Evolutionary conservation across 2,888 invertebrate genomes (phyloP).

Genomic region (Chloroclystis v-ata): DNA sequence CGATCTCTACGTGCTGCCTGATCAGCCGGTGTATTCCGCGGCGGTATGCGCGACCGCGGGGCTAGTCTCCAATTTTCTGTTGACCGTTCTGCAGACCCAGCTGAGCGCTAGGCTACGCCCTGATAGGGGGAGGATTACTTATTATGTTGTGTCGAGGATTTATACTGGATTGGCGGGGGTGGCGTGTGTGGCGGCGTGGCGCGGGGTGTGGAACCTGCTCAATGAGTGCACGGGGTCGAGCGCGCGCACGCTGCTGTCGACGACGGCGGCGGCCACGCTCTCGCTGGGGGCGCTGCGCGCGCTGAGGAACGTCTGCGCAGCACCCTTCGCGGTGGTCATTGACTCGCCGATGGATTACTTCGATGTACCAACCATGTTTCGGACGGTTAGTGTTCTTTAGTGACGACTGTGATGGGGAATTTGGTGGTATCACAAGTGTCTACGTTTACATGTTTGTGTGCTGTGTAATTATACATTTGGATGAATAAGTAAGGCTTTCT

Average conservation of each 20-base stretch:
- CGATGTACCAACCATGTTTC: slow-evolving; percentile 90
- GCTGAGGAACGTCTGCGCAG: slow-evolving; percentile 87
- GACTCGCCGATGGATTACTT: slow-evolving; percentile 89
- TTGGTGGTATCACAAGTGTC: too few species aligned
- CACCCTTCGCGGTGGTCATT: slow-evolving; percentile 87
- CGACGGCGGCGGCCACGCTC: slow-evolving; percentile 81
- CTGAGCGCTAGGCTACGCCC: slow-evolving; percentile 79
- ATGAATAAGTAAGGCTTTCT: too few species aligned
- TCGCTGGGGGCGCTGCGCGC: slow-evolving; percentile 83
- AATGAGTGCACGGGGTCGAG: slow-evolving; percentile 83
- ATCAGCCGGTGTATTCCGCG: slow-evolving; percentile 79
- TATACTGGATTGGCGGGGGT: slow-evolving; percentile 87
- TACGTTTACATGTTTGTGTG: too few species aligned
- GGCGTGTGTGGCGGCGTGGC: slow-evolving; percentile 92
- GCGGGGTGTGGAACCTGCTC: slow-evolving; percentile 88
- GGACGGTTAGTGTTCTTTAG: slow-evolving; percentile 81
- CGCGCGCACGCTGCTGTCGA: slow-evolving; percentile 78
- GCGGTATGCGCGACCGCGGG: slow-evolving; percentile 84
- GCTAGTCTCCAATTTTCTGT: slow-evolving; percentile 82
- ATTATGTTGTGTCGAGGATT: slow-evolving; percentile 82
- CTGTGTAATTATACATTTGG: too few species aligned
- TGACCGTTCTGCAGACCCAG: slow-evolving; percentile 82
- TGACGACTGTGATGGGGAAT: background rate
- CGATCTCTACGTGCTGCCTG: slow-evolving; percentile 84
- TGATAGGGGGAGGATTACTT: slow-evolving; percentile 82